Percentiles rank a stretch among this genome's conserved stretches.
Evolutionary conservation across 2,888 invertebrate species (phyloP).

Genomic region (Stramonita haemastoma): DNA sequence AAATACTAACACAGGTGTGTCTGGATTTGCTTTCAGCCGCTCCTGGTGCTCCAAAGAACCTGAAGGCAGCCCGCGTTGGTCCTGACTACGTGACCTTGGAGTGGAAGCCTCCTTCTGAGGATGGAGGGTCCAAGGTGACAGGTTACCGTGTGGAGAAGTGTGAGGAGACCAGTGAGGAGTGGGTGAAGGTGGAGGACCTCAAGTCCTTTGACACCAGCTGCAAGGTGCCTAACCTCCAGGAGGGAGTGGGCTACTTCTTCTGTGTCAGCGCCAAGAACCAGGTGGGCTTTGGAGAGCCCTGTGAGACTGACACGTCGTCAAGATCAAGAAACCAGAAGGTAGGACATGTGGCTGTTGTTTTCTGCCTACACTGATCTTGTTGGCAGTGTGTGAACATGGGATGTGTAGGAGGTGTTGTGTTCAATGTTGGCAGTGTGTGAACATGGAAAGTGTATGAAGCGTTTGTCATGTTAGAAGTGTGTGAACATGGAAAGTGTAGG

Average conservation of each 20-base stretch:
- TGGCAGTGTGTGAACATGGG: not conserved
- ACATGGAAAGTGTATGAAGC: too few relatives aligned
- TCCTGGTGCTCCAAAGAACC: constrained; percentile 61
- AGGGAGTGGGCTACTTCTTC: constrained; percentile 67
- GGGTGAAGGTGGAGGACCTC: constrained; percentile 55
- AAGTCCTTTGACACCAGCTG: constrained; percentile 51
- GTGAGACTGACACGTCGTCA: constrained; percentile 59
- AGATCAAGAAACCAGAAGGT: constrained; percentile 55
- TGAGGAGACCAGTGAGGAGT: constrained; percentile 51
- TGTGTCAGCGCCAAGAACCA: constrained; percentile 70
- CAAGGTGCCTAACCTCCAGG: constrained; percentile 57
- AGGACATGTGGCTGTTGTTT: constrained; percentile 37
- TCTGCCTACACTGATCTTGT: not conserved
- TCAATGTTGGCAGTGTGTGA: too few relatives aligned
- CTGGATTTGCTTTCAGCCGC: constrained; percentile 66
- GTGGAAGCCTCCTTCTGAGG: constrained; percentile 62
- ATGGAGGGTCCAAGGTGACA: constrained; percentile 65
- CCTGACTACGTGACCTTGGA: constrained; percentile 57
- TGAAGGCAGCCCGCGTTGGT: constrained; percentile 55
- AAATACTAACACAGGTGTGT: not conserved
- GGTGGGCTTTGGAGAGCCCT: constrained; percentile 53
- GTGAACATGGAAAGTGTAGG: too few relatives aligned
- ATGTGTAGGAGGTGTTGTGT: too few relatives aligned
- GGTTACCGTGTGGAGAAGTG: constrained; percentile 60
- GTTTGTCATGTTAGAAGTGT: too few relatives aligned